A percentile compares a stretch with the other conserved stretches of the same genome.
phyloP scores from a whole-genome alignment of 2,888 invertebrate species.

The Caenorhabditis doughertyi region DNA sequence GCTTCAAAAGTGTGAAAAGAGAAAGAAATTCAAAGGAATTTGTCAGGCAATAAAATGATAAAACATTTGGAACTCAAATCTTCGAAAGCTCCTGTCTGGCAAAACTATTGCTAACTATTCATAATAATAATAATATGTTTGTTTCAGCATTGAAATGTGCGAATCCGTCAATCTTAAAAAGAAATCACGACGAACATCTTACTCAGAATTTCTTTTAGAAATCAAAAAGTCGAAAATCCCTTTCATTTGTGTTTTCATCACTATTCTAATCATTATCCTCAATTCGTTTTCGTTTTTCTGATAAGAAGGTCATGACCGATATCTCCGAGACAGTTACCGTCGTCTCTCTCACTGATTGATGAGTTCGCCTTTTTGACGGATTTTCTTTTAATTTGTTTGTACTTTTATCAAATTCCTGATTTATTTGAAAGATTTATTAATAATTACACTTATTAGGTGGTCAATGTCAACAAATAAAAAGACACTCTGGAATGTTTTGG shows the following conservation, averaged over 20 bases:
- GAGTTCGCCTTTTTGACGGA: constrained; percentile 3
- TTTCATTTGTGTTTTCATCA: constrained; percentile 12
- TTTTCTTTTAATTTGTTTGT: constrained; percentile 19
- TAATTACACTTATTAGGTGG: constrained; percentile 56
- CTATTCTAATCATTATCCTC: neutral
- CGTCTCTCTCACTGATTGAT: constrained; percentile 32
- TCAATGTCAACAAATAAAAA: constrained; percentile 12
- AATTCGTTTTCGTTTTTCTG: constrained; percentile 16
- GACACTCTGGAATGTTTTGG: constrained; percentile 31
- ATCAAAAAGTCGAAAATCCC: neutral
- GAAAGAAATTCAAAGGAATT: too few relatives aligned
- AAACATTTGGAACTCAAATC: too few relatives aligned
- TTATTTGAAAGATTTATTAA: constrained; percentile 41
- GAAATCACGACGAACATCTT: too few relatives aligned
- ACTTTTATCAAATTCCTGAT: constrained; percentile 19
- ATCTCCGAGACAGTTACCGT: constrained; percentile 39
- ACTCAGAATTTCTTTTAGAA: too few relatives aligned
- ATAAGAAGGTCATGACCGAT: constrained; percentile 61
- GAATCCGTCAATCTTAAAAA: too few relatives aligned
- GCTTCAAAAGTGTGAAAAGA: too few relatives aligned
- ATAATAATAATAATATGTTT: too few relatives aligned
- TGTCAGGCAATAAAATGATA: too few relatives aligned
- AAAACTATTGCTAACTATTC: too few relatives aligned
- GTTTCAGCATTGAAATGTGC: too few relatives aligned
- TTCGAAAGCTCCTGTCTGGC: too few relatives aligned